These are phyloP conservation scores for Coptodon rendalli DNA, from an alignment of 2,113 vertebrate genomes.

Conservation along the genomic window DNA sequence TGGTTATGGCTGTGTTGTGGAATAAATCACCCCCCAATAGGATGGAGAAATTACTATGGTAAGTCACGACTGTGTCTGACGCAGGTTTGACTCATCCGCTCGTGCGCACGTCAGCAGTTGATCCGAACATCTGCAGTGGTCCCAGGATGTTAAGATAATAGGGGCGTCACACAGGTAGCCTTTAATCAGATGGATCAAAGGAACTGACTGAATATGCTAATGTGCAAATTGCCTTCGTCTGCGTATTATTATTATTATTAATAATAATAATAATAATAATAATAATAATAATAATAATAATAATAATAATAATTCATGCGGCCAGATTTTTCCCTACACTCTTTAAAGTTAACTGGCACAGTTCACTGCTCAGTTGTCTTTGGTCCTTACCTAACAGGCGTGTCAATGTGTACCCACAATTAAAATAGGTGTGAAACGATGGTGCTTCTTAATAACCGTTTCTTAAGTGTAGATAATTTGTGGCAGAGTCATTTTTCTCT, in stretches of 20 bases:
- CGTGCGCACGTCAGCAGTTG: conserved; percentile 60
- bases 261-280: too few species aligned
- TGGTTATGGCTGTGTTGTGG: conserved; percentile 32
- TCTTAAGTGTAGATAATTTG: conserved; percentile 31
- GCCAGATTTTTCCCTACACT: neutral
- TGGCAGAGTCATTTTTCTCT: conserved; percentile 33
- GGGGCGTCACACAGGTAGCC: neutral
- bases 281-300: too few species aligned
- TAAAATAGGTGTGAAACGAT: conserved; percentile 3
- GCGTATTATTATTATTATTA: neutral
- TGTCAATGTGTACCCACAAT: neutral
- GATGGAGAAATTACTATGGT: conserved; percentile 53
- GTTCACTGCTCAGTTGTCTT: neutral
- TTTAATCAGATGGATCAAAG: neutral
- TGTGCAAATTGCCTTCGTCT: neutral
- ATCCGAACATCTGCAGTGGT: conserved; percentile 53
- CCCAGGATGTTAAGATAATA: neutral
- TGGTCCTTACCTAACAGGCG: neutral
- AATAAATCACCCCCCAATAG: neutral
- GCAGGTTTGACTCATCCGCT: conserved; percentile 71
- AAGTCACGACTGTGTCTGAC: conserved; percentile 68
- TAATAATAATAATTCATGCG: too few species aligned
- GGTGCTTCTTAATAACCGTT: neutral
- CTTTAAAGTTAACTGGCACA: neutral
- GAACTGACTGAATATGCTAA: neutral